Conservation (phyloP, 2,113 vertebrate species). For the Elanoides forficatus region DNA sequence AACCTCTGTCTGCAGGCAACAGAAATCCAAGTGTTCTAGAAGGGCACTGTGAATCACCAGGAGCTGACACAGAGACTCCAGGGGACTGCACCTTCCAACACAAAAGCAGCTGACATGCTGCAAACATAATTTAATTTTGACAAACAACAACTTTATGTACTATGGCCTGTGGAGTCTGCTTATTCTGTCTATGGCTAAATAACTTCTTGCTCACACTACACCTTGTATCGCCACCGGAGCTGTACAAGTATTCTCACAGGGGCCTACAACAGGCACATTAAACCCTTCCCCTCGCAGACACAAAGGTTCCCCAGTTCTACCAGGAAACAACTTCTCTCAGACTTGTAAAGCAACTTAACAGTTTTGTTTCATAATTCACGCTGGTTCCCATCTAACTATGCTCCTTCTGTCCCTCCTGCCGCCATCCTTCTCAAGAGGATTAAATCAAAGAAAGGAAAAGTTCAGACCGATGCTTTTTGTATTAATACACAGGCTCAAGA, state of each 20-base stretch:
- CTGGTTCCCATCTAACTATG: not conserved
- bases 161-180: not conserved
- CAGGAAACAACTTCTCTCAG: not conserved
- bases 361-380: not conserved
- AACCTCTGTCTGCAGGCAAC: not conserved
- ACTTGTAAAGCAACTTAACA: not conserved
- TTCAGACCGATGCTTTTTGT: not conserved
- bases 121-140: not conserved
- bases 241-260: not conserved
- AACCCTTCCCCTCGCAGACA: not conserved
- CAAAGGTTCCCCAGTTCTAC: not conserved
- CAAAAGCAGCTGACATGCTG: not conserved
- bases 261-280: not conserved
- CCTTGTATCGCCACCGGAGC: not conserved
- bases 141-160: not conserved
- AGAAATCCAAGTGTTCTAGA: not conserved
- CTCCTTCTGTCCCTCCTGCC: not conserved
- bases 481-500: not conserved
- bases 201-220: not conserved
- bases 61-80: not conserved
- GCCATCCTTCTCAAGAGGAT: not conserved
- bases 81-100: not conserved
- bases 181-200: not conserved
- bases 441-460: not conserved
- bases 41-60: not conserved